These are phyloP conservation scores for Typhlichthys eigenmanni DNA, from an alignment of 2,797 vertebrate species.

Conservation along the genomic window DNA sequence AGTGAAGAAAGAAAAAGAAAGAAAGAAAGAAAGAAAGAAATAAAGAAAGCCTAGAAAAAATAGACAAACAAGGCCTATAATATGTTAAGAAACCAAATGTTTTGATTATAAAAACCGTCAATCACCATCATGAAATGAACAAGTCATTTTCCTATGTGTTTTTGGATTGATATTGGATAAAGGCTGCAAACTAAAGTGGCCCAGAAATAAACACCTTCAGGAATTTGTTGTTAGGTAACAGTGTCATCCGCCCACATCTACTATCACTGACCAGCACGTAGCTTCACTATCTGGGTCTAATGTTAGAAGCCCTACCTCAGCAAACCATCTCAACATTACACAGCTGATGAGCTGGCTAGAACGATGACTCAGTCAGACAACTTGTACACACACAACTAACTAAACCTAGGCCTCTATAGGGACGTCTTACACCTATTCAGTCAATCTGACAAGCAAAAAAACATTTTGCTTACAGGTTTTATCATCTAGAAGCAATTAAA, in stretches of 20 bases:
- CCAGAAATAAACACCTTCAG: conserved; percentile 21
- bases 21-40: too few species aligned
- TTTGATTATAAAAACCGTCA: too few species aligned
- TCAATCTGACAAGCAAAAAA: not conserved
- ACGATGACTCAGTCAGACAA: conserved; percentile 43
- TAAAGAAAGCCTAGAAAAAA: too few species aligned
- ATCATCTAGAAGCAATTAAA: not conserved
- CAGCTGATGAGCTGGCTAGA: conserved; percentile 34
- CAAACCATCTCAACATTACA: conserved; percentile 60
- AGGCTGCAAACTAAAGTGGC: conserved; percentile 5
- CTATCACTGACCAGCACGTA: conserved; percentile 46
- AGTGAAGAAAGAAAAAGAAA: too few species aligned
- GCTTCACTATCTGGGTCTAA: conserved; percentile 45
- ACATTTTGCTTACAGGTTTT: not conserved
- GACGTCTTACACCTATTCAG: conserved; percentile 15
- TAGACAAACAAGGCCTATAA: too few species aligned
- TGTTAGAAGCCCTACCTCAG: conserved; percentile 71
- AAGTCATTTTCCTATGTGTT: conserved; percentile 2
- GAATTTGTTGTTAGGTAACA: conserved; percentile 44
- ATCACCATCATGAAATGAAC: not conserved
- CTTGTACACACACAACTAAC: conserved; percentile 10
- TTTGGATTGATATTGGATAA: conserved; percentile 15
- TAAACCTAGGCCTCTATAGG: not conserved
- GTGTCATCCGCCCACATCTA: conserved; percentile 43
- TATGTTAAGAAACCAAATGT: too few species aligned